Evolutionary conservation across 64 coral and sea anemone genomes (phyloP), one percentile per base, ranked within the genome.

Genomic region (Orbicella faveolata): DNA sequence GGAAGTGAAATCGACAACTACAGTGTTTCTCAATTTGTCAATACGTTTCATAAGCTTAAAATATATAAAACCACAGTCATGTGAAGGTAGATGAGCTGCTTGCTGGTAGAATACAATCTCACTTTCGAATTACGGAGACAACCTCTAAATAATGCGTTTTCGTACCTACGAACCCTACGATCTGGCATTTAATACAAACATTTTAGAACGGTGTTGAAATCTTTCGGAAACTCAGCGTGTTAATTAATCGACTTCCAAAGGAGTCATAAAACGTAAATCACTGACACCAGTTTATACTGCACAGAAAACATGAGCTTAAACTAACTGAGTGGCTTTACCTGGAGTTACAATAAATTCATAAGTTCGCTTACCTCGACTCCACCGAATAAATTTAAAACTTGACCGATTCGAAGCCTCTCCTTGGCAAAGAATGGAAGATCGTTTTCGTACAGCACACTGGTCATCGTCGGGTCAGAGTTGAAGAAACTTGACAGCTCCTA

Each of bases 331-430:
- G 55, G 55, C 13, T 16, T 59, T 61, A 61, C 5, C 34, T 77
- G 5, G 35, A 61, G 34, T 13, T n/a, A 62, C 11, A 83, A 69
- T 83, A 74, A 79, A 79, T 80, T 61, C 36, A 65, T 20, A 75
- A 75, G 11, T 9, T 20, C 19, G 53, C 76, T 81, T 25, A 96
- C 95, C 95, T 96, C 95, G 21, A 96, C 91, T 88, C 95, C 95
- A 63, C 92, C 95, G 81, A 96, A 96, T 41, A 96, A 75, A 94
- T 90, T 69, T 23, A 96, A 37, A 61, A 94, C 89, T 59, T 90
- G 90, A 4, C 88, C 95, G 18, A 76, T 73, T 34, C 81, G 76
- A 74, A 59, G 75, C 52, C 81, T 90, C 44, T 93, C 90, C 33
- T 88, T 87, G 11, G 65, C 64, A 21, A 51, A 23, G 30, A 34